Conservation (phyloP, 1,140 invertebrate genomes). For the Drosophila pseudoobscura region DNA sequence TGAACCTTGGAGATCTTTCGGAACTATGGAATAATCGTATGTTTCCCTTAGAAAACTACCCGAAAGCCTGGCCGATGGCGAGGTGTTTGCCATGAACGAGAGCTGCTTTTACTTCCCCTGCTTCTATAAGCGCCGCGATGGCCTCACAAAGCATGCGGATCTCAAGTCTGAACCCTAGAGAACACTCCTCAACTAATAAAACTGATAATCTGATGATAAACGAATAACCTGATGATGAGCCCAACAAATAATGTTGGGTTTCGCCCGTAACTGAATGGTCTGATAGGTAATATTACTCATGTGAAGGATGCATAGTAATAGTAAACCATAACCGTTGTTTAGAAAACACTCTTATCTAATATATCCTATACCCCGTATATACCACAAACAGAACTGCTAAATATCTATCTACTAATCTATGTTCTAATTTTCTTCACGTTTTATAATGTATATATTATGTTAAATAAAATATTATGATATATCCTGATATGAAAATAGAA, state of each 20-base stretch:
- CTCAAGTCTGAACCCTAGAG: slow-evolving; percentile 58
- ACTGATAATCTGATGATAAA: slow-evolving; percentile 8
- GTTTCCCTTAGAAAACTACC: slow-evolving; percentile 83
- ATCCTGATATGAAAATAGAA: neutral
- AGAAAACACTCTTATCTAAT: slow-evolving; percentile 19
- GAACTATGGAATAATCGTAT: too few species aligned
- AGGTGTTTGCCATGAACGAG: slow-evolving; percentile 85
- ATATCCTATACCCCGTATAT: slow-evolving; percentile 17
- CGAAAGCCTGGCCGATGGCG: slow-evolving; percentile 85
- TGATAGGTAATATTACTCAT: slow-evolving; percentile 69
- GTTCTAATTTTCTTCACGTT: slow-evolving; percentile 21
- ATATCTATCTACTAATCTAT: neutral
- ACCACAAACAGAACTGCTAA: slow-evolving; percentile 45
- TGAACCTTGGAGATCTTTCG: neutral
- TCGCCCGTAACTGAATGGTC: slow-evolving; percentile 70
- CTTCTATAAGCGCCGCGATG: slow-evolving; percentile 52
- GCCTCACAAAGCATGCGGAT: slow-evolving; percentile 30
- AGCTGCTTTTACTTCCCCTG: slow-evolving; percentile 73
- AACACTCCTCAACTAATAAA: neutral
- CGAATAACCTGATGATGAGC: slow-evolving; percentile 65
- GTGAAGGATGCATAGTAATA: slow-evolving; percentile 66
- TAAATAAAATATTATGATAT: slow-evolving; percentile 5
- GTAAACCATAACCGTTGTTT: slow-evolving; percentile 38
- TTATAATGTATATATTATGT: neutral
- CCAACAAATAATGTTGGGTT: slow-evolving; percentile 28